phyloP scores from a whole-genome alignment of 2,888 invertebrate species.

The Andrena bicolor region DNA sequence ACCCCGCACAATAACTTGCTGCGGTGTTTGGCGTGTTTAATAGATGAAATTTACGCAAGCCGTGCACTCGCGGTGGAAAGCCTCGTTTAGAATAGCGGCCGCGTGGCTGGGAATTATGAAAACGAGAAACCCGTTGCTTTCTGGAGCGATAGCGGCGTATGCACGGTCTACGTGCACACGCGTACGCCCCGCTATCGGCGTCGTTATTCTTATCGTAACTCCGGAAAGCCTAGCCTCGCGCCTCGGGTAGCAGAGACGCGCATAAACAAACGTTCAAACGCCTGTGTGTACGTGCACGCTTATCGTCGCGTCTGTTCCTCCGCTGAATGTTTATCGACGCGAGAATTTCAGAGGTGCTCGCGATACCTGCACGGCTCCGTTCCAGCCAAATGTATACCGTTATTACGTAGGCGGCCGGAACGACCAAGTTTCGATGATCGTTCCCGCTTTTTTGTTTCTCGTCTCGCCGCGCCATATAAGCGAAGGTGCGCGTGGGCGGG shows the following conservation, averaged over 20 bases:
- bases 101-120: constrained; percentile 27
- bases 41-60: neutral
- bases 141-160: constrained; percentile 13
- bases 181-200: constrained; percentile 55
- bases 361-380: constrained; percentile 8
- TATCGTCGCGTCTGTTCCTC: constrained; percentile 58
- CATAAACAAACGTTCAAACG: constrained; percentile 42
- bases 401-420: constrained; percentile 57
- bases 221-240: constrained; percentile 53
- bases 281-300: constrained; percentile 26
- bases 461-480: neutral
- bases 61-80: neutral
- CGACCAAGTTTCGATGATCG: constrained; percentile 51
- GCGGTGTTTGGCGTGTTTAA: neutral
- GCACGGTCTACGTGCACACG: neutral
- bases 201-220: constrained; percentile 70
- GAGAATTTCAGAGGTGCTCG: constrained; percentile 28
- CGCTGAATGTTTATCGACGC: constrained; percentile 55
- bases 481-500: constrained; percentile 43
- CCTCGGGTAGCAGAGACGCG: constrained; percentile 37
- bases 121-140: constrained; percentile 24
- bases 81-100: constrained; percentile 6
- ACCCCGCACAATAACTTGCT: too few relatives aligned
- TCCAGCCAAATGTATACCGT: constrained; percentile 58
- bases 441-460: constrained; percentile 8